Evolutionary conservation across 1,140 invertebrate species (phyloP).

Genomic region (Bombus consobrinus): DNA sequence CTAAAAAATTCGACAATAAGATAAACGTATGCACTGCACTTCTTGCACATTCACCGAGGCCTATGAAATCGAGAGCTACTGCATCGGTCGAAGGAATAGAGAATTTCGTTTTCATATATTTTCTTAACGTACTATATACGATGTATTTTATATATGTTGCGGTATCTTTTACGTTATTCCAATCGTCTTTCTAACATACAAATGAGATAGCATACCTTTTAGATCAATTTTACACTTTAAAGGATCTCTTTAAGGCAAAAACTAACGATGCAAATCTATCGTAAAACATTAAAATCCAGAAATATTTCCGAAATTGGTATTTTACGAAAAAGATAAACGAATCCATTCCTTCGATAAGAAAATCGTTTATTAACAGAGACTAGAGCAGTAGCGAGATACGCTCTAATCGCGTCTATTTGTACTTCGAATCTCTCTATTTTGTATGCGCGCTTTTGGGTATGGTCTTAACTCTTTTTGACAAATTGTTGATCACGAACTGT

Average conservation of each 20-base stretch:
- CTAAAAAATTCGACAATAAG: conserved; percentile 72
- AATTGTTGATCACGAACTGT: conserved; percentile 31
- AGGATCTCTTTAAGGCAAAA: background rate
- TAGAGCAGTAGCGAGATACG: conserved; percentile 43
- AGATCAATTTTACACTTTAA: conserved; percentile 10
- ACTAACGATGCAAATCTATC: background rate
- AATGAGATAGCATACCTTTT: conserved; percentile 8
- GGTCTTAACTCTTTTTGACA: conserved; percentile 46
- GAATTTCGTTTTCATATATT: background rate
- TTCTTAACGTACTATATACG: no score
- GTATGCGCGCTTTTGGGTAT: conserved; percentile 51
- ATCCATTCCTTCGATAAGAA: conserved; percentile 45
- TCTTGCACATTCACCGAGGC: conserved; percentile 64
- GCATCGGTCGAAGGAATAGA: conserved; percentile 47
- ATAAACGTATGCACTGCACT: conserved; percentile 66
- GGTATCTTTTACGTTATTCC: background rate
- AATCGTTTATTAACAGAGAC: conserved; percentile 55
- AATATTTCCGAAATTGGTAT: background rate
- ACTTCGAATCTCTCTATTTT: conserved; percentile 58
- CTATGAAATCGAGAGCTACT: conserved; percentile 41
- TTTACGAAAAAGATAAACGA: background rate
- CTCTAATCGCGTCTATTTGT: conserved; percentile 46
- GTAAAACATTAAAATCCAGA: background rate
- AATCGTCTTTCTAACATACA: no score
- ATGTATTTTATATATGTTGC: background rate